Evolutionary conservation across 2,797 vertebrate species (phyloP).

Genomic region (Karalla daura): DNA sequence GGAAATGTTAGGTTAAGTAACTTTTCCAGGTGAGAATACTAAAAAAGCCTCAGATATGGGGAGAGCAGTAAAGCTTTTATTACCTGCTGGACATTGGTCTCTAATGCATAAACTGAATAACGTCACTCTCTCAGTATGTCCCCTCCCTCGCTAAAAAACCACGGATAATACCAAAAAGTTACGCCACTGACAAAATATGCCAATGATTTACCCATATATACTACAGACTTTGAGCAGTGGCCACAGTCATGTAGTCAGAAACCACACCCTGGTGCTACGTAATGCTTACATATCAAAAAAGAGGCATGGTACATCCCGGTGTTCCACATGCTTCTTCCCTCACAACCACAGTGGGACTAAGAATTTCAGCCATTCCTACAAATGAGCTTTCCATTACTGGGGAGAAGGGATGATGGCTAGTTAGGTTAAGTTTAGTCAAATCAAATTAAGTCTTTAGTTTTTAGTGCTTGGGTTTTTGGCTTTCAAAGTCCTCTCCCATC

Average conservation of each 20-base stretch:
- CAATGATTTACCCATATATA: slow-evolving; percentile 48
- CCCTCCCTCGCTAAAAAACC: slow-evolving; percentile 28
- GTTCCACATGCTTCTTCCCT: slow-evolving; percentile 19
- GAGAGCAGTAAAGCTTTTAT: slow-evolving; percentile 9
- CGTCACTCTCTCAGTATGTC: neutral
- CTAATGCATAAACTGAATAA: slow-evolving; percentile 1
- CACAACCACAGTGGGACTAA: slow-evolving; percentile 48
- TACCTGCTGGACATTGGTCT: slow-evolving; percentile 12
- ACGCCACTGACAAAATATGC: slow-evolving; percentile 18
- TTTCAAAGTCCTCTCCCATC: neutral
- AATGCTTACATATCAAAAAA: slow-evolving; percentile 52
- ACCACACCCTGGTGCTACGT: slow-evolving; percentile 57
- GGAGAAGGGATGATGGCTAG: slow-evolving; percentile 58
- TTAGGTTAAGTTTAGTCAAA: slow-evolving; percentile 11
- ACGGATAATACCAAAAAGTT: slow-evolving; percentile 13
- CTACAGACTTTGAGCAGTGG: slow-evolving; percentile 40
- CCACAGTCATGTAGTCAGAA: slow-evolving; percentile 39
- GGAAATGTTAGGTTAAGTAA: too few relatives aligned
- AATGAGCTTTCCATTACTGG: slow-evolving; percentile 68
- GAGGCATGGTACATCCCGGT: slow-evolving; percentile 35
- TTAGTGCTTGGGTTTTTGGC: too few relatives aligned
- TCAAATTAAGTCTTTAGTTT: neutral
- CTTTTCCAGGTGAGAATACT: neutral
- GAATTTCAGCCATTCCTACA: slow-evolving; percentile 64
- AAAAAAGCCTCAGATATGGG: neutral